Evolutionary conservation across 2,888 invertebrate genomes (phyloP).

Genomic region (Xanthia icteritia): DNA sequence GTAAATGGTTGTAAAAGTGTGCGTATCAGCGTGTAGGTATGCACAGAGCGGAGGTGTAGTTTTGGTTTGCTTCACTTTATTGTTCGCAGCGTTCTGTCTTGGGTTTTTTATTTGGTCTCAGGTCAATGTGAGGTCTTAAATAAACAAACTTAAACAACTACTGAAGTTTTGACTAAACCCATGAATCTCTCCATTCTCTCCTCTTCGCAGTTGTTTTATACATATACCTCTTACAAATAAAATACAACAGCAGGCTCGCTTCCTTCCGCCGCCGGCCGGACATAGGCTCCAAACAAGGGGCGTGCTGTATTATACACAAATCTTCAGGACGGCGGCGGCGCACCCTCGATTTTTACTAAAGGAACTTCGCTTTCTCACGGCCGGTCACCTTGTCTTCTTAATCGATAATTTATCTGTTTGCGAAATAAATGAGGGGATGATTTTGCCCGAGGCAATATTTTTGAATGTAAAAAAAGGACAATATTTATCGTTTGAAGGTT

Average conservation of each 20-base stretch:
- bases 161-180: neutral
- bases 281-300: constrained; percentile 44
- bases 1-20: too few species aligned
- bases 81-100: too few species aligned
- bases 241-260: constrained; percentile 38
- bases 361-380: constrained; percentile 57
- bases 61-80: too few species aligned
- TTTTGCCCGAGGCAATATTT: constrained; percentile 19
- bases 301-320: constrained; percentile 58
- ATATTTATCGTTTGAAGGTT: constrained; percentile 9
- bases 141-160: neutral
- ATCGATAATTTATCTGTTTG: constrained; percentile 65
- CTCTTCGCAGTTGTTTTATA: constrained; percentile 31
- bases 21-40: too few species aligned
- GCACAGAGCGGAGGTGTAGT: too few species aligned
- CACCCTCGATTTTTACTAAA: constrained; percentile 55
- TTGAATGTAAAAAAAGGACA: neutral
- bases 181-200: neutral
- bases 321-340: constrained; percentile 36
- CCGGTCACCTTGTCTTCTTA: constrained; percentile 50
- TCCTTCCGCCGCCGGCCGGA: constrained; percentile 56
- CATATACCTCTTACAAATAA: constrained; percentile 26
- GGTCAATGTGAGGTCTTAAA: neutral
- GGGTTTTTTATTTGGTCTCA: too few species aligned
- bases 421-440: constrained; percentile 49